Percentiles rank a stretch among this genome's conserved stretches.
These are phyloP conservation scores for Saimiri boliviensis DNA, from an alignment of 2,113 vertebrate species.

Conservation along the genomic window DNA sequence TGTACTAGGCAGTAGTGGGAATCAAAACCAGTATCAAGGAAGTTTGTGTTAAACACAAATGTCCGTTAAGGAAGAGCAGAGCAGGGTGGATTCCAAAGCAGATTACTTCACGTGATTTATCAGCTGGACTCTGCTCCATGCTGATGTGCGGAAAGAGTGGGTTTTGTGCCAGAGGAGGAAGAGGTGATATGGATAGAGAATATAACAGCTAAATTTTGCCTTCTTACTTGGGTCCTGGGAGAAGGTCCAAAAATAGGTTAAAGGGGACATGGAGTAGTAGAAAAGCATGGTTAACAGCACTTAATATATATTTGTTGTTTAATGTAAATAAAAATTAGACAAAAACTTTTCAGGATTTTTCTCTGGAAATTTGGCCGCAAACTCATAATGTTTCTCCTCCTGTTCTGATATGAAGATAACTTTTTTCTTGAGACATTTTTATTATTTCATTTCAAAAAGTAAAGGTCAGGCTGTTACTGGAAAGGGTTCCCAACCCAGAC, in stretches of 20 bases:
- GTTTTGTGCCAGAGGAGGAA: neutral
- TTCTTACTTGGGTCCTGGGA: neutral
- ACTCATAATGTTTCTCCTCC: neutral
- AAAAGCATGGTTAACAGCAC: neutral
- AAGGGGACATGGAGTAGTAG: neutral
- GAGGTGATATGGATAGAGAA: neutral
- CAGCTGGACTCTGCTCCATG: neutral
- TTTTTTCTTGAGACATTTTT: neutral
- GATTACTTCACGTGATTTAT: neutral
- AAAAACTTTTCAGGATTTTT: neutral
- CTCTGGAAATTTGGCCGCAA: neutral
- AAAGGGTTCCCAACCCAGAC: too few species aligned
- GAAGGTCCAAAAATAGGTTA: neutral
- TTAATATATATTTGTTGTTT: neutral
- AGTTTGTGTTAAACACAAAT: neutral
- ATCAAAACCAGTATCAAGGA: neutral
- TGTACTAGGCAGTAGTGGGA: neutral
- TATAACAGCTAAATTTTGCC: neutral
- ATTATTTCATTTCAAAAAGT: neutral
- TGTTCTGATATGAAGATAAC: neutral
- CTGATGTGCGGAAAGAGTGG: neutral
- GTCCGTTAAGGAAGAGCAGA: neutral
- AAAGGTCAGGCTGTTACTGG: neutral
- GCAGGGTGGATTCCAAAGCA: neutral
- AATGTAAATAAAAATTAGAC: neutral